Evolutionary conservation across 1,140 invertebrate genomes (phyloP), one percentile per base, ranked within the genome.

Genomic region (Chelonus insularis): DNA sequence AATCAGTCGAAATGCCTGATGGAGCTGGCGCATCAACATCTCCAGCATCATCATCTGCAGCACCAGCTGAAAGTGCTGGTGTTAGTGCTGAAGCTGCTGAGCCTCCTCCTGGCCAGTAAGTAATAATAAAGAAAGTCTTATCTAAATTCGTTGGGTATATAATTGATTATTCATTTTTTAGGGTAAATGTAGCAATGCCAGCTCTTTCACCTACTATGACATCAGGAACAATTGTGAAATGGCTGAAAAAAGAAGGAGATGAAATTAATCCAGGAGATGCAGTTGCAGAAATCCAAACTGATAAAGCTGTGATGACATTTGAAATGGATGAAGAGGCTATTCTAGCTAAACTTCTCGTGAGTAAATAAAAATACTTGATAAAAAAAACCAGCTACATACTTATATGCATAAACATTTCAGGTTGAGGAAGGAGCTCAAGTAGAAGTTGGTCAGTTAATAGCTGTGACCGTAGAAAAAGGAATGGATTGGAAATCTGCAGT

Each of bases 281-380:
- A 8, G 79, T 99, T 25, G 97, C 96, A 60, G 97, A 99, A 83
- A 99, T 99, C 80, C 97, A 99, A 85, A 99, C 98, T 11, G 98
- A 99, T 72, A 99, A 99, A 83, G 97, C 98, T 0, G 98, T 97
- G 0, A 99, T 99, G 96, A 95, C 96, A 2, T 98, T 99, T 83
- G 98, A 99, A 83, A 95, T 97, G 11, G 95, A 96, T 0, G 97
- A 99, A 73, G 97, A 99, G 79, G 95, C 93, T 7, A 96, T 93
- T 77, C 81, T 99, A 55, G 98, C 98, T 5, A 99, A 97, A 82
- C 97, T 99, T 64, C 63, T 82, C 48, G 79, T 81, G 8, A 25
- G 45, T 60, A 36, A n/a, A n/a, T n/a, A n/a, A n/a, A n/a, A n/a
- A n/a, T n/a, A n/a, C n/a, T n/a, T n/a, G n/a, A n/a, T n/a, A n/a